These are phyloP conservation scores for Sparidentex hasta DNA, from an alignment of 2,797 vertebrate species.

Conservation along the genomic window DNA sequence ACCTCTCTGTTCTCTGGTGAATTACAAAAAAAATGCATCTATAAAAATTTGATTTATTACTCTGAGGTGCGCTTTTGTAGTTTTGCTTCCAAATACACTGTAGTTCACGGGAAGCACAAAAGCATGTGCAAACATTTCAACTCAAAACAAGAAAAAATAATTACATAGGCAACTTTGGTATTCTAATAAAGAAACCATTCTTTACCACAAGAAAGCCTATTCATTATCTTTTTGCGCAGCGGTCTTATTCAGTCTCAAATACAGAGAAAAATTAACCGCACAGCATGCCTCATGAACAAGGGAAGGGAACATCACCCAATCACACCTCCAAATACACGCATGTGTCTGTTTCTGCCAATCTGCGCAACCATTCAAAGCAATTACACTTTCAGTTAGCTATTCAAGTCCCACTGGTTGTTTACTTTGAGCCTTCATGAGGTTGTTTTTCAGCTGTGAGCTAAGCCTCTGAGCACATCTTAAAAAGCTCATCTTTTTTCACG, in stretches of 20 bases:
- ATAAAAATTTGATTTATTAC: slow-evolving; percentile 3
- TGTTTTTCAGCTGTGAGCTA: background rate
- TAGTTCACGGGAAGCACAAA: slow-evolving; percentile 12
- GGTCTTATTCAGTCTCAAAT: slow-evolving; percentile 5
- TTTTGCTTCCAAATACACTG: background rate
- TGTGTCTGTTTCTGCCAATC: background rate
- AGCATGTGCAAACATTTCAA: background rate
- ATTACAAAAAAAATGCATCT: slow-evolving; percentile 19
- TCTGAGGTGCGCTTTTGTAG: background rate
- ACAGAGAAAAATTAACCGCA: slow-evolving; percentile 16
- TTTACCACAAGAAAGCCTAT: background rate
- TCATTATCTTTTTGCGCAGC: background rate
- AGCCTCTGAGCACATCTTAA: background rate
- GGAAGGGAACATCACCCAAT: background rate
- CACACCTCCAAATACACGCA: background rate
- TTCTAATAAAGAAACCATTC: background rate
- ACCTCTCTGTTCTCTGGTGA: slow-evolving; percentile 48
- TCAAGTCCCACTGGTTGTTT: background rate
- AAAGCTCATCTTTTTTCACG: background rate
- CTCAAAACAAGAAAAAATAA: background rate
- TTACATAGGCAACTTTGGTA: background rate
- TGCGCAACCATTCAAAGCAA: background rate
- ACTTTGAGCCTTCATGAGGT: background rate
- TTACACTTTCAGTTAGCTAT: background rate
- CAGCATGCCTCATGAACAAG: background rate